A percentile compares a stretch with the other conserved stretches of the same genome.
Evolutionary conservation across 2,888 invertebrate genomes (phyloP).

Genomic region (Lasius fuliginosus): DNA sequence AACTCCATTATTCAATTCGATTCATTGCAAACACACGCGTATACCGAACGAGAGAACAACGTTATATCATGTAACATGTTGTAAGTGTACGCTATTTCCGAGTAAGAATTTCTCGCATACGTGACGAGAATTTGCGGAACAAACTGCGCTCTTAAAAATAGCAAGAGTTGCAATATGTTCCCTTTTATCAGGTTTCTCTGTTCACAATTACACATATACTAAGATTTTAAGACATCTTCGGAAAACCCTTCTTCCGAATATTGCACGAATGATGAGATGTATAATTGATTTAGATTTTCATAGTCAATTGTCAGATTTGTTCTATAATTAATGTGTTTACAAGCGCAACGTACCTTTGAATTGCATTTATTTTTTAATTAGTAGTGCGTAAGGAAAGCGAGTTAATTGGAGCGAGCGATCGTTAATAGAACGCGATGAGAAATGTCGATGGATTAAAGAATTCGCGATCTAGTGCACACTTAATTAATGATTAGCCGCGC

Average conservation of each 20-base stretch:
- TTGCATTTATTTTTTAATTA: neutral
- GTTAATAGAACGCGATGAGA: conserved; percentile 23
- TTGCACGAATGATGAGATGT: neutral
- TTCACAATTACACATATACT: neutral
- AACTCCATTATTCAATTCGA: conserved; percentile 25
- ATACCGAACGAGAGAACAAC: conserved; percentile 28
- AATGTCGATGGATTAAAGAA: conserved; percentile 12
- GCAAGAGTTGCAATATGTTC: neutral
- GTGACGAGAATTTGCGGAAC: conserved; percentile 28
- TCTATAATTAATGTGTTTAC: neutral
- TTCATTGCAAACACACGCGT: conserved; percentile 4
- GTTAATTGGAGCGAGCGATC: conserved; percentile 50
- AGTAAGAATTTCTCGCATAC: conserved; percentile 28
- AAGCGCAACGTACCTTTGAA: neutral
- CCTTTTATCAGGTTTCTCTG: neutral
- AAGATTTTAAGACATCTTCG: neutral
- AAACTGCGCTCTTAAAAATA: conserved; percentile 37
- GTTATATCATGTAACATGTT: conserved; percentile 46
- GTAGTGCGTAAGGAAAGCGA: conserved; percentile 31
- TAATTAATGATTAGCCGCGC: conserved; percentile 53
- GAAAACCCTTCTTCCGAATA: neutral
- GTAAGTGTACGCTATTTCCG: conserved; percentile 28
- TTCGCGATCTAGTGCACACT: conserved; percentile 21
- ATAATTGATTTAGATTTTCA: neutral
- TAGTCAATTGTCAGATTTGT: conserved; percentile 8